Base-by-base conservation (phyloP, 1,140 invertebrate species). In the Thaumetopoea pityocampa region DNA sequence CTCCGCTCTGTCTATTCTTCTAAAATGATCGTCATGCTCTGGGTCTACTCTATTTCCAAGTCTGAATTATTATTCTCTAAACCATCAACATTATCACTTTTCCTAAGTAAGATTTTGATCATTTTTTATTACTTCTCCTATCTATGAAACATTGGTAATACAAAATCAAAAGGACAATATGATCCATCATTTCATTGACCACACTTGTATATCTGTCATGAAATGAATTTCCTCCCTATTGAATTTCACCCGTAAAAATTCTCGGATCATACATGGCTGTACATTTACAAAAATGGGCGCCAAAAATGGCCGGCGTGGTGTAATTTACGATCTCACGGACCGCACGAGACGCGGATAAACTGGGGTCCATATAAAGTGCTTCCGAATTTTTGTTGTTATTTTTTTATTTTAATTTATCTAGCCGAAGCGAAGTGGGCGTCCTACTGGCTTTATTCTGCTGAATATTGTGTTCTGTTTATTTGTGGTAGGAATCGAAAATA, bases 351-450 rank as follows among this genome's bases (percentile, higher is more conserved):
- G 28, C 12, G 37, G 37, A 41, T 41, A 41, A 41, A 41, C 37
- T n/a, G 37, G 37, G 15, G 27, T 41, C 32, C 37, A 41, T 41
- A 41, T 41, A 41, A 41, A 41, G 37, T 41, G 27, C 37, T 41
- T 20, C 28, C 28, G 17, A 24, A 41, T 23, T 41, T 41, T 41
- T 28, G 26, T 40, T 28, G 17, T 29, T 40, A 28, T 35, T 54
- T 54, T 49, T 52, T 42, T 50, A 40, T 45, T 46, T 44, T 49
- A 54, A 54, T 54, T 54, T 54, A 54, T 54, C 41, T 54, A 49
- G 43, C 35, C n/a, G 27, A 17, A 17, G 37, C 5, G 19, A 30
- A 41, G 37, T 41, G 37, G 37, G 37, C 42, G 47, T 30, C 27
- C 10, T 35, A 26, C 12, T 17, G 16, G 11, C 32, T 30, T 34